phyloP scores from a whole-genome alignment of 2,113 vertebrate species.

The Oenanthe melanoleuca region DNA sequence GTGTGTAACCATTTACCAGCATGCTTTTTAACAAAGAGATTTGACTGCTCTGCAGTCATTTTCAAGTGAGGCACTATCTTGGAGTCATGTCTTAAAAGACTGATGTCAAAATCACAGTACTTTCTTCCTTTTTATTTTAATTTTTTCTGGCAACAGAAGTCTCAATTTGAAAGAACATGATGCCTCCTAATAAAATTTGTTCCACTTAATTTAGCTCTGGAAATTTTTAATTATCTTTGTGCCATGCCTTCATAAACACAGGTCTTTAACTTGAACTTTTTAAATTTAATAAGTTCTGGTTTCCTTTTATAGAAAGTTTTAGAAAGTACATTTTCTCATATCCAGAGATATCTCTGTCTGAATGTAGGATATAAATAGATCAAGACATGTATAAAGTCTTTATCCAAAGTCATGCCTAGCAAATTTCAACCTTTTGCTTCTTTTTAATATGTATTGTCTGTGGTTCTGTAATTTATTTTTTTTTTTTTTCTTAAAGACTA shows the following conservation, averaged over 20 bases:
- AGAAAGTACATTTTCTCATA: background rate
- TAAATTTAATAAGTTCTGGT: background rate
- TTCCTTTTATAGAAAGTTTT: background rate
- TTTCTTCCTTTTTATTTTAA: background rate
- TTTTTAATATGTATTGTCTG: background rate
- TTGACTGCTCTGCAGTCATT: background rate
- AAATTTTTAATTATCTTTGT: constrained; percentile 12
- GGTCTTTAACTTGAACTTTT: background rate
- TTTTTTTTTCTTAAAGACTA: background rate
- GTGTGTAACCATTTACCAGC: background rate
- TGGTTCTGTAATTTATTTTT: background rate
- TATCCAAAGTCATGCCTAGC: background rate
- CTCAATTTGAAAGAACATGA: background rate
- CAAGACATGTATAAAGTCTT: background rate
- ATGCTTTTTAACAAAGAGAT: background rate
- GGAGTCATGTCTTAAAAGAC: background rate
- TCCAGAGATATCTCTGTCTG: background rate
- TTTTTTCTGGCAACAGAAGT: background rate
- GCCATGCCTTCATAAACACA: background rate
- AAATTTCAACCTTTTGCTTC: background rate
- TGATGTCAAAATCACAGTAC: background rate
- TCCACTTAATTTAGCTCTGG: background rate
- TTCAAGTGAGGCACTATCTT: background rate
- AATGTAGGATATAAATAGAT: background rate
- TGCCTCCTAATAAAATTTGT: background rate